phyloP scores from a whole-genome alignment of 2,797 vertebrate genomes.

The Borostomias antarcticus region DNA sequence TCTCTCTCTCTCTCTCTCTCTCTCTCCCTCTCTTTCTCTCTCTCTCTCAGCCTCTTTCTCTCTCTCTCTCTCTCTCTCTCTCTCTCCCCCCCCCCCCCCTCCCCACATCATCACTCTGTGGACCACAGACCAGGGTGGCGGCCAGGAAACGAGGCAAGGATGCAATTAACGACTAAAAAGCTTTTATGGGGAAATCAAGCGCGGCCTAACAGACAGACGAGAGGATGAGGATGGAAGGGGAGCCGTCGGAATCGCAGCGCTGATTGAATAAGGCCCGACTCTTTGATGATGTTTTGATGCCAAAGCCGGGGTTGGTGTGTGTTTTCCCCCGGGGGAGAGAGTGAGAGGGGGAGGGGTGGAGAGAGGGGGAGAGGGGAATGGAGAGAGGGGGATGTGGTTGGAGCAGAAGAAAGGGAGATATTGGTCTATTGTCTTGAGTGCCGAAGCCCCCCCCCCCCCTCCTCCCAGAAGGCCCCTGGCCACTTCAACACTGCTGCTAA shows the following conservation, averaged over 20 bases:
- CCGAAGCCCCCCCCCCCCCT: no score
- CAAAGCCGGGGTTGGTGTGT: no score
- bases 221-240: constrained; percentile 43
- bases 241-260: constrained; percentile 41
- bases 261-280: constrained; percentile 56
- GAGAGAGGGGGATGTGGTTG: not conserved
- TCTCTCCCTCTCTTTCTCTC: not conserved
- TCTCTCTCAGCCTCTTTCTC: not conserved
- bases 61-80: not conserved
- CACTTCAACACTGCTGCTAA: no score
- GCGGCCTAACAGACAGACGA: constrained; percentile 51
- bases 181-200: constrained; percentile 74
- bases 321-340: not conserved
- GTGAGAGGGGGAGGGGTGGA: not conserved
- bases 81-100: not conserved
- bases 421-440: no score
- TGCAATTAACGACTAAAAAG: constrained; percentile 68
- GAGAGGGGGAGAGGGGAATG: not conserved
- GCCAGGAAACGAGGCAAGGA: constrained; percentile 63
- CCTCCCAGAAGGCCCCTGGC: no score
- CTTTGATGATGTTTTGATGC: not conserved
- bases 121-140: constrained; percentile 45
- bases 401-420: not conserved
- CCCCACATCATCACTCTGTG: constrained; percentile 3
- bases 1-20: not conserved